Evolutionary conservation across 1,140 invertebrate genomes (phyloP), one percentile per base, ranked within the genome.

Genomic region (Agrypnia vestita): DNA sequence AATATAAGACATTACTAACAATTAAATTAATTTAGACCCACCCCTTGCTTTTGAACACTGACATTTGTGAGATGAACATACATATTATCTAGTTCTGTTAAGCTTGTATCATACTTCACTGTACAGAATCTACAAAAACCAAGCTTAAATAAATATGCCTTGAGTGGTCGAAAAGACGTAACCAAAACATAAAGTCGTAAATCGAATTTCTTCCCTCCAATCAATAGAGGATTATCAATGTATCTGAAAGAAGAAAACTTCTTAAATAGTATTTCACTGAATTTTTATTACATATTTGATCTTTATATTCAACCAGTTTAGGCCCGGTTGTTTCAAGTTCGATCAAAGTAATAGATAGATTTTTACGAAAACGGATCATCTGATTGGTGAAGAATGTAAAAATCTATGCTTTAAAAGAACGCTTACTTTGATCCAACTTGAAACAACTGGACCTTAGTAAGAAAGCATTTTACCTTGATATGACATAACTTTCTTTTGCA

Each of bases 61-160:
- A 95, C 95, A 86, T 98, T 98, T 0, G 97, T 98, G 35, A 98
- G 88, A 88, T 98, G 97, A 10, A 96, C 93, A 86, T 96, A 97
- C 81, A 94, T 93, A 85, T 98, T 97, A 78, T 94, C 92, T 51
- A 98, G 86, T 84, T 95, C 93, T 0, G 94, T 93, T 21, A 96
- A 89, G 69, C 93, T 95, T 75, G 96, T 93, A 80, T 93, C 92
- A 85, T 93, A 97, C 86, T 97, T 97, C 25, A 96, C 94, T 0
- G 96, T 97, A 46, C 92, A 93, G 84, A 95, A 96, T 79, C 95
- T 91, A 79, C 93, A 95, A 79, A 97, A 90, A 7, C 96, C 96
- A 83, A 96, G 93, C 79, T 93, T 93, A 85, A 97, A 97, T 13
- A 97, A 85, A 86, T 97, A 97, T 56, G 96, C 93, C 19, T 94